phyloP scores from a whole-genome alignment of 2,113 vertebrate species.

The Acanthisitta chloris region DNA sequence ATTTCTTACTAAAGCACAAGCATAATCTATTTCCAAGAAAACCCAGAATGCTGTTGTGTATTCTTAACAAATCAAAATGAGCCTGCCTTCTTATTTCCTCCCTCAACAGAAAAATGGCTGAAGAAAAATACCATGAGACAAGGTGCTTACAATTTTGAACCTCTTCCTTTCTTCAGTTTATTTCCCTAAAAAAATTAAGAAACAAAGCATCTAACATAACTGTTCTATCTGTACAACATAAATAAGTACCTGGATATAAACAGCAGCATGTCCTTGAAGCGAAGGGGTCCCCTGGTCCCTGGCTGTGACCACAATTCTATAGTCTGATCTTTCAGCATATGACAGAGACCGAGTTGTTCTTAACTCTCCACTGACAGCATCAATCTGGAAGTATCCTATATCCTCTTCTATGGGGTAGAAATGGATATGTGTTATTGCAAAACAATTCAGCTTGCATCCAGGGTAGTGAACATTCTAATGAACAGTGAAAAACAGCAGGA shows the following conservation, averaged over 20 bases:
- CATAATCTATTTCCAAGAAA: neutral
- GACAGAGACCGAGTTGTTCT: constrained; percentile 75
- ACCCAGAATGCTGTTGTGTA: neutral
- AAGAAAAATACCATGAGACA: neutral
- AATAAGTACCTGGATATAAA: constrained; percentile 83
- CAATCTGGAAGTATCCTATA: constrained; percentile 81
- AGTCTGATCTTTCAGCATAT: constrained; percentile 57
- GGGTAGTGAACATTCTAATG: neutral
- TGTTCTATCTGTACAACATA: neutral
- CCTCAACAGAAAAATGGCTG: neutral
- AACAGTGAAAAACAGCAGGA: neutral
- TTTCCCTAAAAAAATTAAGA: neutral
- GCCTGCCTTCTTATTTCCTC: neutral
- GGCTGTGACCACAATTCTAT: constrained; percentile 78
- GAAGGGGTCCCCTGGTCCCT: constrained; percentile 78
- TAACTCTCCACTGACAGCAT: constrained; percentile 83
- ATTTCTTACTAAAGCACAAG: neutral
- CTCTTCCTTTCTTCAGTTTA: neutral
- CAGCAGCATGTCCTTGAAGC: constrained; percentile 72
- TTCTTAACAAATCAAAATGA: neutral
- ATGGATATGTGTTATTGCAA: neutral
- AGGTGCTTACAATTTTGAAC: neutral
- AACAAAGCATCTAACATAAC: neutral
- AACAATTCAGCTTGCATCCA: neutral
- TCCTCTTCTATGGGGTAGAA: constrained; percentile 62